phyloP scores from a whole-genome alignment of 2,113 vertebrate genomes.

The Alces alces region DNA sequence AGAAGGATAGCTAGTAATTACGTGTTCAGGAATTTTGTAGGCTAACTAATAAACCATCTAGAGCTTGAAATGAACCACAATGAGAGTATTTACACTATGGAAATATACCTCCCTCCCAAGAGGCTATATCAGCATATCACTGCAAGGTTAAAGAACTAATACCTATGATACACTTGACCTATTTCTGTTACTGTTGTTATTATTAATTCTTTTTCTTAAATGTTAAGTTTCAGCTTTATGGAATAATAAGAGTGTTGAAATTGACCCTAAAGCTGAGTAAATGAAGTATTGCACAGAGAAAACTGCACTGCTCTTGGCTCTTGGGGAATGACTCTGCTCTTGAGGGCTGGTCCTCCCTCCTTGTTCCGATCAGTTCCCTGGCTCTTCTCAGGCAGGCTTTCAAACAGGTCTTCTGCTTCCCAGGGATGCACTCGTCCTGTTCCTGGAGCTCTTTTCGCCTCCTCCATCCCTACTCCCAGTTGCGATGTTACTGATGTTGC shows the following conservation, averaged over 20 bases:
- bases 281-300: not conserved
- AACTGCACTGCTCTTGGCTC: fast-evolving
- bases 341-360: not conserved
- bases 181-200: not conserved
- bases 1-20: not conserved
- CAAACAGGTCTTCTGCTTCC: not conserved
- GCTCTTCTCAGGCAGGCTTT: not conserved
- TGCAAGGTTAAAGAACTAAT: not conserved
- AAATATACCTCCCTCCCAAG: not conserved
- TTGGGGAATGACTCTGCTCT: not conserved
- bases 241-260: not conserved
- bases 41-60: not conserved
- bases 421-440: not conserved
- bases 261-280: not conserved
- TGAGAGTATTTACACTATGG: not conserved
- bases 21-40: not conserved
- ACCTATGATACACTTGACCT: fast-evolving
- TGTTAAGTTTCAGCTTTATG: not conserved
- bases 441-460: not conserved
- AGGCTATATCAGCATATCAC: not conserved
- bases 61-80: not conserved
- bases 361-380: not conserved
- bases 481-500: no score
- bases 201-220: not conserved
- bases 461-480: not conserved